Evolutionary conservation across 2,113 vertebrate genomes (phyloP).

Genomic region (Hydrochoerus hydrochaeris): DNA sequence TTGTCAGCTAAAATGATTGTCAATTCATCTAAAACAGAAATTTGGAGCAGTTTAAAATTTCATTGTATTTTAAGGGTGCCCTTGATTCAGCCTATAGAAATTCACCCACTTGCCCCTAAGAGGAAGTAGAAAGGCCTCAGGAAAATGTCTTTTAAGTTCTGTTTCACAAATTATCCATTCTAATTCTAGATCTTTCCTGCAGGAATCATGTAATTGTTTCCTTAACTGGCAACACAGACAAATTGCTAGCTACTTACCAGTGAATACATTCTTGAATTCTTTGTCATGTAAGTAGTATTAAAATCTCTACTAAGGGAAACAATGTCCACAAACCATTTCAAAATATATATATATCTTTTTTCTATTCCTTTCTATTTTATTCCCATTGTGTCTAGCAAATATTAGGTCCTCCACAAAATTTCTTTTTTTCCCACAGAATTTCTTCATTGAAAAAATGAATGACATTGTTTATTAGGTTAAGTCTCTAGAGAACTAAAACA

Average conservation of each 20-base stretch:
- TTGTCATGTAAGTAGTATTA: slow-evolving; percentile 42
- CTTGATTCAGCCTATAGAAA: background rate
- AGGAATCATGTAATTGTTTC: background rate
- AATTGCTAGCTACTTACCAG: background rate
- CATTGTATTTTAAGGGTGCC: slow-evolving; percentile 12
- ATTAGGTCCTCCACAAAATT: background rate
- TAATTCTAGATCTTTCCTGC: background rate
- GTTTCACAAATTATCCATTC: background rate
- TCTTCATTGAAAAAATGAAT: background rate
- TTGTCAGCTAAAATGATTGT: background rate
- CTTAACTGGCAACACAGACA: slow-evolving; percentile 18
- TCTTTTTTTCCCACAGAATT: background rate
- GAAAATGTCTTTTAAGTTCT: background rate
- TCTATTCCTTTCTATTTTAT: slow-evolving; percentile 33
- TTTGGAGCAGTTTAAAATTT: background rate
- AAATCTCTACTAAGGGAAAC: slow-evolving; percentile 10
- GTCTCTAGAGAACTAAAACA: background rate
- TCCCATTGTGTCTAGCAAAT: background rate
- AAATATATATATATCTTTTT: background rate
- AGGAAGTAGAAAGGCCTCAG: background rate
- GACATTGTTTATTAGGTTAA: background rate
- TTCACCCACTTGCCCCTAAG: background rate
- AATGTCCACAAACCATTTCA: background rate
- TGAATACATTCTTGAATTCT: slow-evolving; percentile 30
- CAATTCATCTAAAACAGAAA: background rate